phyloP scores from a whole-genome alignment of 2,888 invertebrate genomes.

The Drosophila formosana region DNA sequence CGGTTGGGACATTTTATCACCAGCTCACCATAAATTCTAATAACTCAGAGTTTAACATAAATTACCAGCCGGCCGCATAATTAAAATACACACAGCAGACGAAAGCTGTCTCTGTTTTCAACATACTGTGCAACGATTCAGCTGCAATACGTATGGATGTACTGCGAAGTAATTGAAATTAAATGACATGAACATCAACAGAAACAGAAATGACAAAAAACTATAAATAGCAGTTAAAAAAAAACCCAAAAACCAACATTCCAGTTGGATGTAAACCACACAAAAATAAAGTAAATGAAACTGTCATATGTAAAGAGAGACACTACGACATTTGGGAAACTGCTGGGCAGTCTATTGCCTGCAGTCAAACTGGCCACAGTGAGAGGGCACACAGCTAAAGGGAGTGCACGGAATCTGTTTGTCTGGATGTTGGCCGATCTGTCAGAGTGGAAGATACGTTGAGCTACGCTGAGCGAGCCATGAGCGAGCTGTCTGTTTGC shows the following conservation, averaged over 20 bases:
- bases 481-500: conserved; percentile 30
- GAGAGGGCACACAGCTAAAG: neutral
- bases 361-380: neutral
- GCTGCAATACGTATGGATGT: conserved; percentile 35
- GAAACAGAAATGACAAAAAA: conserved; percentile 32
- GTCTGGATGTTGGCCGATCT: conserved; percentile 77
- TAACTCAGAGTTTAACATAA: conserved; percentile 75
- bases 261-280: conserved; percentile 73
- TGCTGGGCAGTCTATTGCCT: conserved; percentile 23
- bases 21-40: conserved; percentile 69
- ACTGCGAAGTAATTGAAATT: conserved; percentile 69
- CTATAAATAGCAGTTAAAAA: conserved; percentile 58
- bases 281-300: conserved; percentile 81
- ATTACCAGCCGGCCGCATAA: conserved; percentile 71
- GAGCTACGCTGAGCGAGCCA: conserved; percentile 80
- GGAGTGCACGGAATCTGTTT: conserved; percentile 41
- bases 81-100: conserved; percentile 57
- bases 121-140: conserved; percentile 38
- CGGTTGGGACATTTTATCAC: conserved; percentile 54
- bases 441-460: conserved; percentile 80
- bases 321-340: conserved; percentile 34
- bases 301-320: conserved; percentile 78
- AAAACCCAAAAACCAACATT: conserved; percentile 55
- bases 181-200: conserved; percentile 76
- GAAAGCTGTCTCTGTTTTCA: neutral